phyloP scores from a whole-genome alignment of 2,797 vertebrate species.

The Octomys mimax region DNA sequence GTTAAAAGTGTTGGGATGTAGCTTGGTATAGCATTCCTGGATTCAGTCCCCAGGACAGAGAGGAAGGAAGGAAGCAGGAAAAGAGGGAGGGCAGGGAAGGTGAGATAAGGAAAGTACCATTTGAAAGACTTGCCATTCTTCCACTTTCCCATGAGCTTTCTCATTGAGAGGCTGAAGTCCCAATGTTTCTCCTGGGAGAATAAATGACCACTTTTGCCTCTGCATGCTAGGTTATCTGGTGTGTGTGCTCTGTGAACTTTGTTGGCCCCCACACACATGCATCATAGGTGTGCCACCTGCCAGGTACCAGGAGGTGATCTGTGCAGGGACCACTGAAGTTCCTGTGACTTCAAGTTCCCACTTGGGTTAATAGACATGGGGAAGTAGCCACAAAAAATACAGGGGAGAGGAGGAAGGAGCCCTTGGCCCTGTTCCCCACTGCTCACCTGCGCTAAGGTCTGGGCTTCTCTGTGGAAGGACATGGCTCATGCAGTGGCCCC shows the following conservation, averaged over 20 bases:
- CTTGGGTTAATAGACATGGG: neutral
- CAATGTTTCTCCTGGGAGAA: too few relatives aligned
- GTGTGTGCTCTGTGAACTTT: accelerated
- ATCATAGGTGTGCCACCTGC: too few relatives aligned
- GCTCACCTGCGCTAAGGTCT: neutral
- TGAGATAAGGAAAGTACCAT: neutral
- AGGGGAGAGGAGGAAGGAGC: neutral
- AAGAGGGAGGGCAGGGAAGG: neutral
- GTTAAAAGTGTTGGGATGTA: neutral
- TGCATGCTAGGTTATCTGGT: neutral
- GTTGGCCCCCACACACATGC: neutral
- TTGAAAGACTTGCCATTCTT: neutral
- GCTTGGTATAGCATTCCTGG: neutral
- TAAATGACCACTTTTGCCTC: neutral
- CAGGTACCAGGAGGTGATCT: neutral
- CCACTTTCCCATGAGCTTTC: neutral
- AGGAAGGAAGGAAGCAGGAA: neutral
- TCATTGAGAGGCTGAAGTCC: neutral
- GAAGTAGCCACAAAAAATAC: neutral
- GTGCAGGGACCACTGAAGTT: accelerated
- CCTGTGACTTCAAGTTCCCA: neutral
- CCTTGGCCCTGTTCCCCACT: neutral
- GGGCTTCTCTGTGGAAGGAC: neutral
- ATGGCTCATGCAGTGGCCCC: neutral
- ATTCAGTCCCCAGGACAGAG: neutral